These are phyloP conservation scores for Timema cristinae DNA, from an alignment of 2,888 invertebrate species.

Conservation along the genomic window DNA sequence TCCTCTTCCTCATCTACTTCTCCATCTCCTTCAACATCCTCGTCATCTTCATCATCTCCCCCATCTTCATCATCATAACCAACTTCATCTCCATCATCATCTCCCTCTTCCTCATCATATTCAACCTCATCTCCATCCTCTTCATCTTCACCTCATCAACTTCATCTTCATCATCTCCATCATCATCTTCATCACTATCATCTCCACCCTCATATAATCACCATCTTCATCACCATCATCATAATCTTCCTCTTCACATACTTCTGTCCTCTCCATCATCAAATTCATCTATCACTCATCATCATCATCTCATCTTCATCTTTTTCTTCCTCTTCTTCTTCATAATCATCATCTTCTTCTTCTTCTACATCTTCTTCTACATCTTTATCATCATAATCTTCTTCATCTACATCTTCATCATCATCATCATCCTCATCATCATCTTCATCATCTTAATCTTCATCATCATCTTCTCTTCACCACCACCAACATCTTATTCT, in stretches of 20 bases:
- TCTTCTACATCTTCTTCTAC: conserved; percentile 15
- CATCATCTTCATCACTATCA: background rate
- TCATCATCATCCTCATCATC: too few species aligned
- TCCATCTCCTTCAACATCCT: conserved; percentile 7
- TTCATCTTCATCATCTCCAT: background rate
- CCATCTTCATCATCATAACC: background rate
- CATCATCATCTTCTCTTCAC: too few species aligned
- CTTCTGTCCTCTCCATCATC: background rate
- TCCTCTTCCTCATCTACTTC: conserved; percentile 16
- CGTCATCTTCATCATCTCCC: conserved; percentile 12
- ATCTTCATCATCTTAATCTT: too few species aligned
- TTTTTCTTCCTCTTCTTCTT: background rate
- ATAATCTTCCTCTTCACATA: background rate
- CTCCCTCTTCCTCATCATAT: background rate
- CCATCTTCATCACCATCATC: background rate
- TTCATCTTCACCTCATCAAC: background rate
- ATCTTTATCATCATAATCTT: background rate
- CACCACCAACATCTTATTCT: background rate
- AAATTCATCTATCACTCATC: background rate
- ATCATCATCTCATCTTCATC: background rate
- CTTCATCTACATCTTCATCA: too few species aligned
- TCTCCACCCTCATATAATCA: background rate
- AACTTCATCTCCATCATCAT: background rate
- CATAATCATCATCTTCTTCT: background rate
- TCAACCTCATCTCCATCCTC: background rate